phyloP scores from a whole-genome alignment of 2,888 invertebrate genomes.

The Ferrisia virgata region DNA sequence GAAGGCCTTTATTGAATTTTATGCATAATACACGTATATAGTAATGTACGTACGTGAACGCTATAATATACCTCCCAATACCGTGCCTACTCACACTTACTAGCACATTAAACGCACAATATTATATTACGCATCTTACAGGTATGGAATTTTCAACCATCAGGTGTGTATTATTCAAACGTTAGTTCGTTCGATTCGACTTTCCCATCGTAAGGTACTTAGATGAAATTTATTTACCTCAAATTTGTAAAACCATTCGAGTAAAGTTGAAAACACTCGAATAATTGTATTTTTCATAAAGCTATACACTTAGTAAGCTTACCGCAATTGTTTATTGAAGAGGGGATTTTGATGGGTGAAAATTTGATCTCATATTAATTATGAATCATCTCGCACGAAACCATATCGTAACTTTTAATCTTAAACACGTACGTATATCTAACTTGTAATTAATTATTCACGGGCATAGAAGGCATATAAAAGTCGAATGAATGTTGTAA shows the following conservation, averaged over 20 bases:
- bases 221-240: too few relatives aligned
- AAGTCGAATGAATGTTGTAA: background rate
- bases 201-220: too few relatives aligned
- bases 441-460: background rate
- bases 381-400: background rate
- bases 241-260: too few relatives aligned
- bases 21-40: conserved; percentile 18
- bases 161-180: too few relatives aligned
- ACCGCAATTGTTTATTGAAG: background rate
- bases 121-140: too few relatives aligned
- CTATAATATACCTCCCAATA: background rate
- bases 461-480: background rate
- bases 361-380: background rate
- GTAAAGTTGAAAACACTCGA: too few relatives aligned
- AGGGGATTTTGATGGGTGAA: background rate
- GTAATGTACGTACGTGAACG: background rate
- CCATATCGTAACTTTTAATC: background rate
- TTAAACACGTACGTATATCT: too few relatives aligned
- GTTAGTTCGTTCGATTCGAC: too few relatives aligned
- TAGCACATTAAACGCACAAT: too few relatives aligned
- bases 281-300: too few relatives aligned
- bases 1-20: conserved; percentile 41
- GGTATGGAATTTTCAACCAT: too few relatives aligned
- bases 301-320: too few relatives aligned
- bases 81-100: background rate